Evolutionary conservation across 2,888 invertebrate genomes (phyloP), one percentile per base, ranked within the genome.

Genomic region (Polymixis flavicincta): DNA sequence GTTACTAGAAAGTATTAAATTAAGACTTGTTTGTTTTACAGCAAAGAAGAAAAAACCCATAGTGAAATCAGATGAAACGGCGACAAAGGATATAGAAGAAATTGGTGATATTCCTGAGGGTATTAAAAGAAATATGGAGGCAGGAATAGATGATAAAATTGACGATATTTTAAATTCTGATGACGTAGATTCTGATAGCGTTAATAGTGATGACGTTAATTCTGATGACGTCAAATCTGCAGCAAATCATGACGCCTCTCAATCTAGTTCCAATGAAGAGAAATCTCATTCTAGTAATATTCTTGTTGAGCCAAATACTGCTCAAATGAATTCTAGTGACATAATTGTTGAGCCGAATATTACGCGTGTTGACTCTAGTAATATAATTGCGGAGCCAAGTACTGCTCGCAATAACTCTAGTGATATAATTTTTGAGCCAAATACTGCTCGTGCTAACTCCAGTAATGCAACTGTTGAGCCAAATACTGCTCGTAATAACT

Each of bases 281-380:
- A 68, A 68, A 28, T 45, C 28, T 60, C 17, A 22, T 28, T 45
- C 68, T 59, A 68, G 42, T 60, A 17, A 68, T 55, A 50, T 32
- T 22, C 32, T 50, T 11, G 25, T 67, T 25, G 37, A 37, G n/a
- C 52, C n/a, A 8, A 19, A 5, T 19, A 4, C n/a, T 37, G 32
- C 52, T 66, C n/a, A 32, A n/a, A 37, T 17, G n/a, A 50, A 52
- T 32, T 37, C 37, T n/a, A 37, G n/a, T 37, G 11, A n/a, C 55
- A 42, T n/a, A 22, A 9, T 28, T 42, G 14, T 42, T 28, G 68
- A 68, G 25, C 68, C 59, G 28, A 28, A 6, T 42, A n/a, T 11
- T 17, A 0, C 17, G 11, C 17, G 4, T n/a, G 11, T 4, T n/a
- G 61, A 60, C 7, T 17, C 45, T 28, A 45, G 7, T 68, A 28